Evolutionary conservation across 2,888 invertebrate species (phyloP), one percentile per base, ranked within the genome.

Genomic region (Pocota personata): DNA sequence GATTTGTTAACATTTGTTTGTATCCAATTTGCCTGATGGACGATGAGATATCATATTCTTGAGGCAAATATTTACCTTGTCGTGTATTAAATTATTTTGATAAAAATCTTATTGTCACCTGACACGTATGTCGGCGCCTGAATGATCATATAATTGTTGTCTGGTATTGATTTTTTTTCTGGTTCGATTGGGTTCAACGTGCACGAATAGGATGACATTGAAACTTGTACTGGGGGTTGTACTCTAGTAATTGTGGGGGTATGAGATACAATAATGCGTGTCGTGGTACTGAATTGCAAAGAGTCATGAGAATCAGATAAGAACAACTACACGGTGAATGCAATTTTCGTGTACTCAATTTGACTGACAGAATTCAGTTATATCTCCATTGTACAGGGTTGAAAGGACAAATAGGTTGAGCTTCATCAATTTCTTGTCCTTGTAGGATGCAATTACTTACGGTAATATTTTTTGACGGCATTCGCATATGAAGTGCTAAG

Each of bases 1-100:
- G 30, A 64, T 73, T 55, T 64, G 43, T 52, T 73, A 52, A 43
- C 37, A 16, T 14, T 62, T 24, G n/a, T 40, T 50, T 40, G 27
- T 55, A 10, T n/a, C 10, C 1, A 30, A 40, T 50, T 32, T 50
- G 50, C n/a, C 21, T 52, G 48, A 24, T 30, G 48, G 14, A 48
- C 24, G n/a, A 35, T 3, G 12, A 8, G 46, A 8, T 16, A 10
- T 6, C 7, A 46, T 64, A 4, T 58, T 21, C 14, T 46, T 24
- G 14, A 19, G 7, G 27, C 0, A 66, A 30, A 46, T 46, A 30
- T 67, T 50, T 35, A 52, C 10, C 7, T 21, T 8, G 3, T 24
- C 24, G 24, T 37, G 30, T 21, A 14, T 57, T 7, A n/a, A 19
- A 27, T 30, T 40, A 5, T 57, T 30, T 64, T 7, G 24, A 50